Evolutionary conservation across 1,140 invertebrate species (phyloP).

Genomic region (Amyelois transitella): DNA sequence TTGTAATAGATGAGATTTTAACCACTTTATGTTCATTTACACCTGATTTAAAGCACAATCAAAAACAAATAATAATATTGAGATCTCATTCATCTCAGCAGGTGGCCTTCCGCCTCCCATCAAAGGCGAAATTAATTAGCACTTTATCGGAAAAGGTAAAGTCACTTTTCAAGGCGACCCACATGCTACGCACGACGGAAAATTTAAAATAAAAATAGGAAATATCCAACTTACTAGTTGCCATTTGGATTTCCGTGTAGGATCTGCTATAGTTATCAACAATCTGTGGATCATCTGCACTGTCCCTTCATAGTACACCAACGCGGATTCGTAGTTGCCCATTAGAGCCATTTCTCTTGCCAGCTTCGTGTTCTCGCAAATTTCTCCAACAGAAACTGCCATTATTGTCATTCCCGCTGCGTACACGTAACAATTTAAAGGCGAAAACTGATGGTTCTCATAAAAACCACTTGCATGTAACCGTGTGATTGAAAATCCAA

Average conservation of each 20-base stretch:
- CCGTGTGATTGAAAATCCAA: constrained; percentile 45
- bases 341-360: constrained; percentile 95
- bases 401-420: constrained; percentile 81
- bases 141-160: constrained; percentile 61
- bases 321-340: constrained; percentile 96
- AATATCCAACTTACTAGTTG: constrained; percentile 80
- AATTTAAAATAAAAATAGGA: constrained; percentile 17
- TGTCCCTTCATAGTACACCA: constrained; percentile 96
- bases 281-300: constrained; percentile 92
- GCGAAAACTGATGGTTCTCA: constrained; percentile 43
- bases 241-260: constrained; percentile 90
- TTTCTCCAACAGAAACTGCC: constrained; percentile 90
- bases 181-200: constrained; percentile 14
- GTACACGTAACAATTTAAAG: constrained; percentile 60
- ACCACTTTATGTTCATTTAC: background rate
- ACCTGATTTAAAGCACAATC: constrained; percentile 8
- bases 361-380: constrained; percentile 93
- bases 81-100: constrained; percentile 10
- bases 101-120: constrained; percentile 54
- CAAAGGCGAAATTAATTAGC: constrained; percentile 47
- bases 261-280: constrained; percentile 86
- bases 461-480: constrained; percentile 33
- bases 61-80: constrained; percentile 1
- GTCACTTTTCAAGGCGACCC: constrained; percentile 38
- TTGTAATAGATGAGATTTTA: background rate